Percentiles rank a stretch among this genome's conserved stretches.
These are phyloP conservation scores for Dreissena rostriformis DNA, from an alignment of 1,140 invertebrate genomes.

Conservation along the genomic window DNA sequence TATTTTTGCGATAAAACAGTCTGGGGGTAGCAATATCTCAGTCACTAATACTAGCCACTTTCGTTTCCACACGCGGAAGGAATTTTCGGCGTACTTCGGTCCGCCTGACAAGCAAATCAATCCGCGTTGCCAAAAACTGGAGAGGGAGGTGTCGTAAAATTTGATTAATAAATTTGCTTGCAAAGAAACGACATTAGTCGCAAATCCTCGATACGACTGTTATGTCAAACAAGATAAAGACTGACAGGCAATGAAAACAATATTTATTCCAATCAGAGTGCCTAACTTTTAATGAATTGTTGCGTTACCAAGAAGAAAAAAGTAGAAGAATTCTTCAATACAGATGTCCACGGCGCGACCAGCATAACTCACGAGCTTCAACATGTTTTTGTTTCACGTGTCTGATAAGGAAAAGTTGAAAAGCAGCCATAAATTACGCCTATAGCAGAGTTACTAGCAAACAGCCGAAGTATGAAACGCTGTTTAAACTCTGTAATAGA, in stretches of 20 bases:
- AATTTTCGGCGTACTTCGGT: conserved; percentile 44
- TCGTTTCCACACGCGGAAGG: conserved; percentile 34
- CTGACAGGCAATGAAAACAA: conserved; percentile 53
- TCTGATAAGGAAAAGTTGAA: no score
- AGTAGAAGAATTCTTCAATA: no score
- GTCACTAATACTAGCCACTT: conserved; percentile 45
- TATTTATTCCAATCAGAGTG: conserved; percentile 43
- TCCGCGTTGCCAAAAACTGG: conserved; percentile 25
- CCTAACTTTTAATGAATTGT: conserved; percentile 23
- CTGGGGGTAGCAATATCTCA: conserved; percentile 34
- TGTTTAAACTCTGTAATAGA: no score
- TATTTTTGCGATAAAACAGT: conserved; percentile 42
- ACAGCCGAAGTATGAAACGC: no score
- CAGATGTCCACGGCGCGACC: no score
- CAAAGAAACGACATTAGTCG: conserved; percentile 28
- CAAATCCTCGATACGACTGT: conserved; percentile 54
- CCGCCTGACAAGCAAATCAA: conserved; percentile 36
- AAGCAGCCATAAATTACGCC: no score
- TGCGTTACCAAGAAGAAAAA: conserved; percentile 3
- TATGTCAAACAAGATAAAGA: conserved; percentile 53
- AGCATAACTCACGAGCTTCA: no score
- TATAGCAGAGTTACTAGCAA: no score
- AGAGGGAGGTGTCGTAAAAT: conserved; percentile 48
- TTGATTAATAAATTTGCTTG: conserved; percentile 54
- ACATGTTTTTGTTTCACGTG: no score